Evolutionary conservation across 2,113 vertebrate species (phyloP), one percentile per base, ranked within the genome.

Genomic region (Psilopogon haemacephalus): DNA sequence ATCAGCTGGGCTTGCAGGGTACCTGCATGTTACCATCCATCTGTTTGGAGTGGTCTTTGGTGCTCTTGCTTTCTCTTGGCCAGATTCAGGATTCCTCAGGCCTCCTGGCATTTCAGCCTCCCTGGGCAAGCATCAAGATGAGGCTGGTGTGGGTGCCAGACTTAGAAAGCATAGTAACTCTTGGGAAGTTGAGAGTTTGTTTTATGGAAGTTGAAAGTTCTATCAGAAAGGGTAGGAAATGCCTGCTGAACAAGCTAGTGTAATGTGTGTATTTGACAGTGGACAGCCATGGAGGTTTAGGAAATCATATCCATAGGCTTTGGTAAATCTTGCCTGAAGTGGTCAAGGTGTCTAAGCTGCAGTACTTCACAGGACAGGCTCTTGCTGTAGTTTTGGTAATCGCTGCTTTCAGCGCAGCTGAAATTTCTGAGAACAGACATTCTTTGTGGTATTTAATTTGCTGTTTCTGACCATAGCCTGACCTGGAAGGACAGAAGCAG

Each of bases 1-100:
- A 42, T 44, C 1, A 7, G 11, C 28, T 30, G 52, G 46, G 32
- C 46, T 80, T 0, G 1, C 18, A 55, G 59, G 19, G 18, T 16
- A 55, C 70, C 40, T 62, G 27, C 0, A 0, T 1, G 1, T 68
- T 32, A 1, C 33, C 48, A 21, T 44, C 33, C 0, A 0, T 35
- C 63, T 64, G 6, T n/a, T 44, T 3, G 9, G 35, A 0, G 1
- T 8, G 13, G 27, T 84, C 26, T 33, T 28, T 16, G 5, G 8
- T 50, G 27, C 56, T 71, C 33, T 82, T 23, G 9, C 38, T 76
- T 70, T 28, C 6, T 50, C 48, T 60, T 74, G 15, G 16, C 30
- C 14, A 11, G 35, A 63, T 18, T 7, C 35, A 65, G 84, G 33
- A 38, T 48, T 55, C 3, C 55, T 88, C n/a, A 78, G 62, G 28